Evolutionary conservation across 2,888 invertebrate species (phyloP).

Genomic region (Pristionchus exspectatus): DNA sequence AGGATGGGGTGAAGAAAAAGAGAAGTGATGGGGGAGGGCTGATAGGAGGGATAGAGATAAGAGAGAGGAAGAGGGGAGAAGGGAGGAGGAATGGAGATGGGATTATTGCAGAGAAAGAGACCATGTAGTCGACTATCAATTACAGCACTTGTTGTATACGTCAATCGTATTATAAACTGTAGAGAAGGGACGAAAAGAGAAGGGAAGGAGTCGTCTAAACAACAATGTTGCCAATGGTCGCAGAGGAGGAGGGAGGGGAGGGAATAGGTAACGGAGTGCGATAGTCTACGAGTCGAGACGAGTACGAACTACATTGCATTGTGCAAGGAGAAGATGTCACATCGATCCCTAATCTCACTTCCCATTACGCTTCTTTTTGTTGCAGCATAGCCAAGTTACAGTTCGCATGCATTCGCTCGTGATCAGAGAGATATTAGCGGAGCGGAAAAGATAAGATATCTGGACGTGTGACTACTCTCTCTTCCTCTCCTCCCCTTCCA

Average conservation of each 20-base stretch:
- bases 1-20: constrained; percentile 23
- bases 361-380: background rate
- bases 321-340: background rate
- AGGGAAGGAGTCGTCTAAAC: background rate
- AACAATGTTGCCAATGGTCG: background rate
- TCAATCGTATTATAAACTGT: background rate
- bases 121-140: background rate
- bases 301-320: background rate
- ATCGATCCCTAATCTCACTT: background rate
- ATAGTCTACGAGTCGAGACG: background rate
- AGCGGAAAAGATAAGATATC: background rate
- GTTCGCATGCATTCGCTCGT: background rate
- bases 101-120: constrained; percentile 2
- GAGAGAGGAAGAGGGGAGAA: background rate
- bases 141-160: background rate
- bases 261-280: background rate
- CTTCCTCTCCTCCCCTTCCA: background rate
- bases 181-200: background rate
- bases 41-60: background rate
- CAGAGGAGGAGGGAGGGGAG: background rate
- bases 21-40: background rate
- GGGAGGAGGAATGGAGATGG: constrained; percentile 25
- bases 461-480: background rate
- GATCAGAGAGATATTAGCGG: background rate
- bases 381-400: background rate